A percentile compares a stretch with the other conserved stretches of the same genome.
Evolutionary conservation across 2,888 invertebrate genomes (phyloP).

Genomic region (Lepidocyrtinus sp.): DNA sequence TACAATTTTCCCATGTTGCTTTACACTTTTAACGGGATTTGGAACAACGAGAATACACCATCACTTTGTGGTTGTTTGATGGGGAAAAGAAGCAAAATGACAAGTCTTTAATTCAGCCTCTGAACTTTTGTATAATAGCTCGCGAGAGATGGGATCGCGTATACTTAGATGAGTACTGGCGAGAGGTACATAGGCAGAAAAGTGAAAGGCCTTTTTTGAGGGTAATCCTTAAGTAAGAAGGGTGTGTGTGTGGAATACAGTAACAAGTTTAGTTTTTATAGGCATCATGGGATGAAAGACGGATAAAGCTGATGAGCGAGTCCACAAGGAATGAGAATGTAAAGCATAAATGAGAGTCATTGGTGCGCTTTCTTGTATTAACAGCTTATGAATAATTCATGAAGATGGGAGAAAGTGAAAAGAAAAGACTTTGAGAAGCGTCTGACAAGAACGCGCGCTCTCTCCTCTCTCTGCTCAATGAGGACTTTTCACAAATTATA

Average conservation of each 20-base stretch:
- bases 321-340: slow-evolving; percentile 51
- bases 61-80: slow-evolving; percentile 4
- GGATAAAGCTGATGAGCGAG: slow-evolving; percentile 21
- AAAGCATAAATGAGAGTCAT: slow-evolving; percentile 58
- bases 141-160: background rate
- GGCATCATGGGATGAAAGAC: slow-evolving; percentile 8
- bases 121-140: slow-evolving; percentile 12
- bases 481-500: background rate
- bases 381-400: slow-evolving; percentile 62
- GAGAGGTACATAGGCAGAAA: background rate
- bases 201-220: background rate
- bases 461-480: slow-evolving; percentile 11
- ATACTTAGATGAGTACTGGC: background rate
- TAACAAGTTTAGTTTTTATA: slow-evolving; percentile 6
- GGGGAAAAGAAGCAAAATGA: background rate
- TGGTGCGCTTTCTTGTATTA: slow-evolving; percentile 64
- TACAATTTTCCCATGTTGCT: slow-evolving; percentile 28
- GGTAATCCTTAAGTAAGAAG: background rate
- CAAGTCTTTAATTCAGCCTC: slow-evolving; percentile 18
- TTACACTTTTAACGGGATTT: slow-evolving; percentile 27
- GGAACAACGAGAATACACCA: background rate
- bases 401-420: slow-evolving; percentile 51
- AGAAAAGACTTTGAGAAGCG: slow-evolving; percentile 40
- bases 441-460: slow-evolving; percentile 30
- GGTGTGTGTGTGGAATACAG: background rate